These are phyloP conservation scores for Myotis vivesi DNA, from an alignment of 2,797 vertebrate genomes.

Conservation along the genomic window DNA sequence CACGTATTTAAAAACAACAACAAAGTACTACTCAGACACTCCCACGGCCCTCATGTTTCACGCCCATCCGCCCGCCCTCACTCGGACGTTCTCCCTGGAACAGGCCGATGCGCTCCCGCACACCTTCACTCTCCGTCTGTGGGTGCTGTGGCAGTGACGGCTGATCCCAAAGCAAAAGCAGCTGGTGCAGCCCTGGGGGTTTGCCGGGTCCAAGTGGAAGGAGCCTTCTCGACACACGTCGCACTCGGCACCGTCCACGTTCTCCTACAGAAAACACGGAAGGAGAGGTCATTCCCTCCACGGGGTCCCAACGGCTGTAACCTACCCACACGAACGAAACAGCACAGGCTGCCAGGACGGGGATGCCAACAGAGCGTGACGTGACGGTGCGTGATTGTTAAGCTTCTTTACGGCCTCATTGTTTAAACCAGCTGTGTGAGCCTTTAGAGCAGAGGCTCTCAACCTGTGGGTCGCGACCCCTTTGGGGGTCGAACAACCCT, in stretches of 20 bases:
- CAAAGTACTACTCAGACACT: neutral
- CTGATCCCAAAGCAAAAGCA: constrained; percentile 95
- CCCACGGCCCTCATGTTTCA: neutral
- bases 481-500: too few species aligned
- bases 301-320: neutral
- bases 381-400: neutral
- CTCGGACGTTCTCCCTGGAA: neutral
- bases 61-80: neutral
- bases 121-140: constrained; percentile 91
- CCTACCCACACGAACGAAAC: neutral
- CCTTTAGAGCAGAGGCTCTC: too few species aligned
- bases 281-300: neutral
- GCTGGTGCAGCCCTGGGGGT: constrained; percentile 89
- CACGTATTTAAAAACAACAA: too few species aligned
- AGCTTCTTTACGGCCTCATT: neutral
- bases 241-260: constrained; percentile 90
- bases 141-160: constrained; percentile 88
- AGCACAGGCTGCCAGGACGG: neutral
- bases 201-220: constrained; percentile 91
- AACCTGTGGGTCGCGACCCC: too few species aligned
- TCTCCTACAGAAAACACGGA: constrained; percentile 85
- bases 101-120: neutral
- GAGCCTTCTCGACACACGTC: constrained; percentile 88
- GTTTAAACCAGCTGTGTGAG: too few species aligned
- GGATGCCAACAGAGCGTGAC: neutral